Evolutionary conservation across 2,888 invertebrate species (phyloP).

Genomic region (Lamellibrachia satsuma): DNA sequence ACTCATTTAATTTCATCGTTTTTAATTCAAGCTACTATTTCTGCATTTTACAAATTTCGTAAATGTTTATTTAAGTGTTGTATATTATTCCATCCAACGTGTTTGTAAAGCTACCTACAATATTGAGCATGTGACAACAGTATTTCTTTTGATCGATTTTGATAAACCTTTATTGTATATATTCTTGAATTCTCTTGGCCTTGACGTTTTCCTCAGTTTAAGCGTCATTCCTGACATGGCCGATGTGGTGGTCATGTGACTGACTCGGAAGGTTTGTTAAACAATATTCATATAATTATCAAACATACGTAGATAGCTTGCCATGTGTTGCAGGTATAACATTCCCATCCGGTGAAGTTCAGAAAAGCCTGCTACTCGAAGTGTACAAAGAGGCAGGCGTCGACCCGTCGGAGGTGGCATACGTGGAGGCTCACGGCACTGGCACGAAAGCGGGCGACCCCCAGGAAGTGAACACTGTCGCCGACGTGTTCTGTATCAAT

Average conservation of each 20-base stretch:
- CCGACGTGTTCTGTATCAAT: conserved; percentile 70
- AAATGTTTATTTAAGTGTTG: too few species aligned
- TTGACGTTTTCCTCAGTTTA: neutral
- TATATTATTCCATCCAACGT: neutral
- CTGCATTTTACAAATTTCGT: neutral
- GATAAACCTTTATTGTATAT: too few species aligned
- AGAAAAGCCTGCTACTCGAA: conserved; percentile 76
- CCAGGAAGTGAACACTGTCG: conserved; percentile 94
- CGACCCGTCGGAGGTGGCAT: conserved; percentile 83
- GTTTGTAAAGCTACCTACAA: neutral
- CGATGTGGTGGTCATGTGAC: neutral
- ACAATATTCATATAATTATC: neutral
- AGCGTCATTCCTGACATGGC: neutral
- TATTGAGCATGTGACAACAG: neutral
- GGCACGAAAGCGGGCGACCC: conserved; percentile 96
- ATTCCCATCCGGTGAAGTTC: conserved; percentile 72
- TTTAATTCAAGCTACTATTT: neutral
- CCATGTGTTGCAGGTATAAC: conserved; percentile 64
- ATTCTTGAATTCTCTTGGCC: too few species aligned
- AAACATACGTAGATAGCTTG: neutral
- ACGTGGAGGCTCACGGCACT: conserved; percentile 98
- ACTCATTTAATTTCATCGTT: neutral
- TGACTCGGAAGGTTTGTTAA: neutral
- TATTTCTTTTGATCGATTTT: too few species aligned
- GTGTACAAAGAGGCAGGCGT: conserved; percentile 86